These are phyloP conservation scores for Sparus aurata DNA, from an alignment of 2,797 vertebrate species.

Conservation along the genomic window DNA sequence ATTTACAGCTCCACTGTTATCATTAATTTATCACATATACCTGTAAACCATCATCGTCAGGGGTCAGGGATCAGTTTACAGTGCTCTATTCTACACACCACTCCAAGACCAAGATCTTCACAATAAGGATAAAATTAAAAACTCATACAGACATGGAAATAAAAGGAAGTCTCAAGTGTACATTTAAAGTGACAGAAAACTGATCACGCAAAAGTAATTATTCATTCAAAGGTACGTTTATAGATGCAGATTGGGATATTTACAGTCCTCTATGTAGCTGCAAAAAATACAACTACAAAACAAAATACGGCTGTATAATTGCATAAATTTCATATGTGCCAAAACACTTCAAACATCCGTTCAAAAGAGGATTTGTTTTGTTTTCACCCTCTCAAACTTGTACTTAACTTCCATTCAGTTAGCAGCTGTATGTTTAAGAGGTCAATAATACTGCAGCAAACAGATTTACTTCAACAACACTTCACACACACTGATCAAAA, in stretches of 20 bases:
- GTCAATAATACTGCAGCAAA: slow-evolving; percentile 13
- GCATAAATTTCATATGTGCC: slow-evolving; percentile 1
- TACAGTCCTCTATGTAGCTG: not conserved
- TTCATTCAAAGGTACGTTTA: not conserved
- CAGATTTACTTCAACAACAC: not conserved
- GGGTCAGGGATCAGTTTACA: not conserved
- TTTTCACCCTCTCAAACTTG: slow-evolving; percentile 1
- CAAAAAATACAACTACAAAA: not conserved
- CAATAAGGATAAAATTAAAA: not conserved
- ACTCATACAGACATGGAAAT: not conserved
- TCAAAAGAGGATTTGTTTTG: slow-evolving; percentile 15
- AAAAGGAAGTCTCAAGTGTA: not conserved
- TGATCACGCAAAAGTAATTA: not conserved
- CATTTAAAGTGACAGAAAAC: not conserved
- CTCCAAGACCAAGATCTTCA: not conserved
- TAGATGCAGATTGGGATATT: not conserved
- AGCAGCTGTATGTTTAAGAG: not conserved
- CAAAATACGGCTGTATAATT: slow-evolving; percentile 4
- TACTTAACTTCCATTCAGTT: not conserved
- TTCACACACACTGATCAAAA: not conserved
- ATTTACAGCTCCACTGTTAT: not conserved
- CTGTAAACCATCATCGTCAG: not conserved
- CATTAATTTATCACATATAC: not conserved
- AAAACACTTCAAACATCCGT: not conserved
- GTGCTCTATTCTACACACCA: not conserved